Conservation (phyloP, 2,888 invertebrate genomes). For the Drosophila borealis region DNA sequence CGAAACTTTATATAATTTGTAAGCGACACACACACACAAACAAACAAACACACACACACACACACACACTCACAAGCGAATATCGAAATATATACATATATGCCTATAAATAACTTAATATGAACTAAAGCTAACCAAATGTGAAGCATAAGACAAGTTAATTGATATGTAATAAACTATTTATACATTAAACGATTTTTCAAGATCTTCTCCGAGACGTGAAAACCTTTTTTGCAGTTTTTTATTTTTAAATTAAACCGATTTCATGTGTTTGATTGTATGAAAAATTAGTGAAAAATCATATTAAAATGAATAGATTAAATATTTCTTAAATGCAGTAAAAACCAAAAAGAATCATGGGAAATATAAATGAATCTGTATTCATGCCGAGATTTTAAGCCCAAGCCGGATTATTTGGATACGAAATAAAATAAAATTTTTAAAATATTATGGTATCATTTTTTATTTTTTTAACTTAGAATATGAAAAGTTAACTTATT, state of each 20-base stretch:
- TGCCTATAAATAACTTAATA: slow-evolving; percentile 25
- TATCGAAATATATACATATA: slow-evolving; percentile 67
- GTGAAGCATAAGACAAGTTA: slow-evolving; percentile 49
- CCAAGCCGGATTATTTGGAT: too few relatives aligned
- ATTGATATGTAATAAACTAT: slow-evolving; percentile 58
- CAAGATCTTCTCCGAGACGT: neutral
- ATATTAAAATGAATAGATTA: too few relatives aligned
- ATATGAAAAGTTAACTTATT: too few relatives aligned
- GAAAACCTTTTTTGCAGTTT: neutral
- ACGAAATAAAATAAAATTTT: too few relatives aligned
- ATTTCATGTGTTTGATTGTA: neutral
- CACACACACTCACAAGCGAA: slow-evolving; percentile 44
- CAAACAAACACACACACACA: slow-evolving; percentile 24
- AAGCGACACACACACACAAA: slow-evolving; percentile 52
- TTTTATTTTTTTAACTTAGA: too few relatives aligned
- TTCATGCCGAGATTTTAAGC: too few relatives aligned
- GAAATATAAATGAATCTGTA: too few relatives aligned
- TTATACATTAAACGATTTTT: slow-evolving; percentile 33
- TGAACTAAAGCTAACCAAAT: slow-evolving; percentile 64
- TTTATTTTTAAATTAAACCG: neutral
- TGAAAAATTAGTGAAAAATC: neutral
- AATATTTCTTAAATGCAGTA: too few relatives aligned
- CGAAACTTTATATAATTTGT: slow-evolving; percentile 56
- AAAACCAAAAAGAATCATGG: too few relatives aligned
- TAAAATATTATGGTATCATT: too few relatives aligned